These are phyloP conservation scores for Hipparchia semele DNA, from an alignment of 2,888 invertebrate genomes.

Conservation along the genomic window DNA sequence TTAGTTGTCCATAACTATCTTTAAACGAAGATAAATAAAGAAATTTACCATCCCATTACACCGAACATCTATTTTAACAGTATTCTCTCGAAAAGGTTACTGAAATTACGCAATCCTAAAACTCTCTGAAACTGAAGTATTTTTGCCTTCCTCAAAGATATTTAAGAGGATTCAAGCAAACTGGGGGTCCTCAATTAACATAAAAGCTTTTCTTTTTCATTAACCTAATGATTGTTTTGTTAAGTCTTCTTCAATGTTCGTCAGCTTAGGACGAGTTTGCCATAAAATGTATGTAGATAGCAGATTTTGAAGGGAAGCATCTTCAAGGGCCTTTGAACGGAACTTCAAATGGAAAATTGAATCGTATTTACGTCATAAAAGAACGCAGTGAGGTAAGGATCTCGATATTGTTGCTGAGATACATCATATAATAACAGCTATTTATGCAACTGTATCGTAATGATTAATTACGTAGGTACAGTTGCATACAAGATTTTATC, in stretches of 20 bases:
- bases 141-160: constrained; percentile 26
- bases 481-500: no score
- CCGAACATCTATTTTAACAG: constrained; percentile 9
- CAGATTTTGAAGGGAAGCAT: no score
- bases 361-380: no score
- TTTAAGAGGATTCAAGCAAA: constrained; percentile 25
- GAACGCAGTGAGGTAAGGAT: no score
- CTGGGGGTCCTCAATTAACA: constrained; percentile 30
- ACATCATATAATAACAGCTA: no score
- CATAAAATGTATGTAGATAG: no score
- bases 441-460: no score
- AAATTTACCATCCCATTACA: constrained; percentile 17
- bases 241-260: constrained; percentile 14
- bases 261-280: constrained; percentile 24
- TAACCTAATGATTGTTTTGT: constrained; percentile 31
- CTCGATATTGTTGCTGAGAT: no score
- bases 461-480: no score
- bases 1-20: neutral
- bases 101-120: constrained; percentile 17
- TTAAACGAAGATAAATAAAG: neutral
- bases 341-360: no score
- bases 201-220: constrained; percentile 32
- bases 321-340: no score
- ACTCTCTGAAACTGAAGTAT: constrained; percentile 12
- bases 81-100: constrained; percentile 4